A percentile compares a stretch with the other conserved stretches of the same genome.
Conservation (phyloP, 1,140 invertebrate species). For the Achroia grisella region DNA sequence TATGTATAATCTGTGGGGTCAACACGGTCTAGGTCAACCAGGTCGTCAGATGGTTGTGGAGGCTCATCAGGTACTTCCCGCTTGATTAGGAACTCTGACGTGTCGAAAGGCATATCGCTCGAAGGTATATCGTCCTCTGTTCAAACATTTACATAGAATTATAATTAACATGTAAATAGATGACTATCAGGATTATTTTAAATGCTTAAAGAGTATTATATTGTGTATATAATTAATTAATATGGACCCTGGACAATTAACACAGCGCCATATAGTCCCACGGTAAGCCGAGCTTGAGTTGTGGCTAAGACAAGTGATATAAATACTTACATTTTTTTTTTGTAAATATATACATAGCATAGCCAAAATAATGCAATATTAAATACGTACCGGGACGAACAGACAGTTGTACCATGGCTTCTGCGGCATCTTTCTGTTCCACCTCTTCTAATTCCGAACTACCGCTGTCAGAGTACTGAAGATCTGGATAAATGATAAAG, state of each 20-base stretch:
- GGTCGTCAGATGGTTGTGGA: constrained; percentile 33
- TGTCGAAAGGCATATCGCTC: constrained; percentile 90
- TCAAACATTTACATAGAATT: no score
- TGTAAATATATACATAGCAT: no score
- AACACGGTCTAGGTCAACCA: constrained; percentile 44
- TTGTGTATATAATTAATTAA: no score
- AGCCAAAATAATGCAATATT: neutral
- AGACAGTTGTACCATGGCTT: constrained; percentile 89
- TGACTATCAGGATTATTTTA: no score
- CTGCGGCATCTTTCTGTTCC: constrained; percentile 84
- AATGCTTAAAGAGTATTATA: no score
- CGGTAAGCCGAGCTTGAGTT: no score
- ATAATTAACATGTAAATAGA: no score
- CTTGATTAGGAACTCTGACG: constrained; percentile 85
- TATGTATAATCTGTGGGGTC: constrained; percentile 38
- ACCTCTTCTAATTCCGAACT: constrained; percentile 73
- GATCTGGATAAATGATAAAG: no score
- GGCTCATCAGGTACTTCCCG: constrained; percentile 51
- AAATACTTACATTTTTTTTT: no score
- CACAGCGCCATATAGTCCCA: no score
- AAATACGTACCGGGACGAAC: constrained; percentile 75
- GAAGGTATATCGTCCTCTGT: constrained; percentile 79
- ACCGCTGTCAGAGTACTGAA: constrained; percentile 70
- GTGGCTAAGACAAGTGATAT: no score
- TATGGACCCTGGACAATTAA: no score